These are phyloP conservation scores for Melanerpes aurifrons DNA, from an alignment of 2,113 vertebrate genomes.

Conservation along the genomic window DNA sequence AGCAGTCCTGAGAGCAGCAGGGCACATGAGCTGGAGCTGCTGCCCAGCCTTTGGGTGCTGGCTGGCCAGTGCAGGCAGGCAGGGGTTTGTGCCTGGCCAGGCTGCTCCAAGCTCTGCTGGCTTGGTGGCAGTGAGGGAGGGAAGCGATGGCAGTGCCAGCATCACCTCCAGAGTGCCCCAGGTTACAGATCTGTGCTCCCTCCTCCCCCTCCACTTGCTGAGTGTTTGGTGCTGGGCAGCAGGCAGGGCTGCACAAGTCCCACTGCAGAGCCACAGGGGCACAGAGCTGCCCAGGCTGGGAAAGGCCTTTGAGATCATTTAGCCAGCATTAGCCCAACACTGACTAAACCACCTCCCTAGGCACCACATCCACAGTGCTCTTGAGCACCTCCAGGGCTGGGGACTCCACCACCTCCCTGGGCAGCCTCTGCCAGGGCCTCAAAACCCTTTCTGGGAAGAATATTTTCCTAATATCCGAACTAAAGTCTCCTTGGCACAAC, in stretches of 20 bases:
- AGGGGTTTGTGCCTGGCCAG: neutral
- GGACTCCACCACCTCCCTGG: too few relatives aligned
- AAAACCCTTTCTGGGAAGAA: too few relatives aligned
- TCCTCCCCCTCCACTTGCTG: fast-evolving
- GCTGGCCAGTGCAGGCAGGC: neutral
- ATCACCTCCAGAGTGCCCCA: neutral
- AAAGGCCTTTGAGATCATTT: too few relatives aligned
- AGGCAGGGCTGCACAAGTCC: fast-evolving
- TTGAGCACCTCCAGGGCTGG: too few relatives aligned
- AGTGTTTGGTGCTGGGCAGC: neutral
- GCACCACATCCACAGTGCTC: too few relatives aligned
- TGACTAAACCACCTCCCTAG: too few relatives aligned
- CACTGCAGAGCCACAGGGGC: too few relatives aligned
- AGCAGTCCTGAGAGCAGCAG: neutral
- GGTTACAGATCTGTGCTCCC: fast-evolving
- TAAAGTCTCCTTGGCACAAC: too few relatives aligned
- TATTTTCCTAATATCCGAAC: too few relatives aligned
- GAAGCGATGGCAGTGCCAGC: neutral
- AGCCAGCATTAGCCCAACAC: too few relatives aligned
- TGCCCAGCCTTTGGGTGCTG: neutral
- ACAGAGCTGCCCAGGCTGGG: too few relatives aligned
- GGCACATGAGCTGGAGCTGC: neutral
- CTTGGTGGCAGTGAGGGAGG: neutral
- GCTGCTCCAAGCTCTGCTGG: neutral
- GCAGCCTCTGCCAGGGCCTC: too few relatives aligned